A percentile compares a stretch with the other conserved stretches of the same genome.
Evolutionary conservation across 2,797 vertebrate genomes (phyloP).

Genomic region (Liparis tanakae): DNA sequence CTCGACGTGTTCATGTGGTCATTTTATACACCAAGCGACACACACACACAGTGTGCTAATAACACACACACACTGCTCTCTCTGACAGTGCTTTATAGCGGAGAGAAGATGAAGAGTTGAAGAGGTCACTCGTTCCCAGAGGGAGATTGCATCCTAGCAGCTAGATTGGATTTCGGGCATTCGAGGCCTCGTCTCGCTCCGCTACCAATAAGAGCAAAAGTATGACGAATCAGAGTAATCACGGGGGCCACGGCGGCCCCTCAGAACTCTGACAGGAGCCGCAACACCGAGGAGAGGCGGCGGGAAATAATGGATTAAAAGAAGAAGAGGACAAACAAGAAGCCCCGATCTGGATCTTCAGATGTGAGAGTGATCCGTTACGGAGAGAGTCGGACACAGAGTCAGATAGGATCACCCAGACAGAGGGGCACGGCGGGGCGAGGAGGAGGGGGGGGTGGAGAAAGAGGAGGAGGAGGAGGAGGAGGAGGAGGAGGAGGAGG

Average conservation of each 20-base stretch:
- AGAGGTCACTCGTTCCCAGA: constrained; percentile 60
- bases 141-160: constrained; percentile 50
- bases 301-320: not conserved
- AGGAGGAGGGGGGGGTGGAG: not conserved
- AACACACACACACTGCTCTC: constrained; percentile 40
- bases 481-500: not conserved
- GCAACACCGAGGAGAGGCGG: constrained; percentile 3
- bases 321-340: not conserved
- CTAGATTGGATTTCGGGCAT: constrained; percentile 62
- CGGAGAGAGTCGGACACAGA: constrained; percentile 41
- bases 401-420: constrained; percentile 60
- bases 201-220: constrained; percentile 35
- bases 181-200: constrained; percentile 53
- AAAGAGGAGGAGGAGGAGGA: not conserved
- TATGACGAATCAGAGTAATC: constrained; percentile 49
- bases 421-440: constrained; percentile 20
- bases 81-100: constrained; percentile 52
- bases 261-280: constrained; percentile 30
- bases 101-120: constrained; percentile 58
- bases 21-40: constrained; percentile 50
- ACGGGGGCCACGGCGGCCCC: too few relatives aligned
- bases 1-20: constrained; percentile 24
- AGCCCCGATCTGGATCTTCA: constrained; percentile 33
- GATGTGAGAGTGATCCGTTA: constrained; percentile 52
- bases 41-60: constrained; percentile 40